Evolutionary conservation across 2,797 vertebrate species (phyloP).

Genomic region (Centropyge bicolor): DNA sequence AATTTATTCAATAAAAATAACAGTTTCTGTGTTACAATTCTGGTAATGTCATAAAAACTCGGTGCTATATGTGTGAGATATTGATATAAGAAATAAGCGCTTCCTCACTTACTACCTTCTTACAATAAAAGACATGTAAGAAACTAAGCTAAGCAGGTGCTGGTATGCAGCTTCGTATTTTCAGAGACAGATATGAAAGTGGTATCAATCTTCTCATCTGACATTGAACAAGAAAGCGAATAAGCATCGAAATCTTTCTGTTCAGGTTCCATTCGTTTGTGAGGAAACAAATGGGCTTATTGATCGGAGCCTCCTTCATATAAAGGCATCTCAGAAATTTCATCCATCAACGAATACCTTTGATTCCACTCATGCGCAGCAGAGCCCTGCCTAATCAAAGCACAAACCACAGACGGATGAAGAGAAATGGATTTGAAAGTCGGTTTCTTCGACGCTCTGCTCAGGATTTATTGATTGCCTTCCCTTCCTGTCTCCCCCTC

Average conservation of each 20-base stretch:
- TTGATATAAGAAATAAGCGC: neutral
- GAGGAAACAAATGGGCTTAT: constrained; percentile 45
- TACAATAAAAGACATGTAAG: neutral
- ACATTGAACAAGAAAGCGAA: neutral
- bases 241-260: neutral
- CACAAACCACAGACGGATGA: constrained; percentile 55
- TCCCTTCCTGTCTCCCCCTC: constrained; percentile 43
- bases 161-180: neutral
- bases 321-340: constrained; percentile 48
- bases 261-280: constrained; percentile 27
- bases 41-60: too few species aligned
- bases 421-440: constrained; percentile 69
- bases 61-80: too few species aligned
- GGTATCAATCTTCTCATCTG: neutral
- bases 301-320: constrained; percentile 28
- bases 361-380: constrained; percentile 54
- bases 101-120: neutral
- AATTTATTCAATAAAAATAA: too few species aligned
- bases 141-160: neutral
- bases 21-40: too few species aligned
- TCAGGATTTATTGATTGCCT: constrained; percentile 75
- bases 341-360: constrained; percentile 64
- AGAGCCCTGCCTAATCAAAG: constrained; percentile 58
- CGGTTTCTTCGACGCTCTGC: constrained; percentile 52
- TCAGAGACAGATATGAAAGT: neutral